Percentiles rank a stretch among this genome's conserved stretches.
These are phyloP conservation scores for Euura saliciscinereae DNA, from an alignment of 1,140 invertebrate genomes.

Conservation along the genomic window DNA sequence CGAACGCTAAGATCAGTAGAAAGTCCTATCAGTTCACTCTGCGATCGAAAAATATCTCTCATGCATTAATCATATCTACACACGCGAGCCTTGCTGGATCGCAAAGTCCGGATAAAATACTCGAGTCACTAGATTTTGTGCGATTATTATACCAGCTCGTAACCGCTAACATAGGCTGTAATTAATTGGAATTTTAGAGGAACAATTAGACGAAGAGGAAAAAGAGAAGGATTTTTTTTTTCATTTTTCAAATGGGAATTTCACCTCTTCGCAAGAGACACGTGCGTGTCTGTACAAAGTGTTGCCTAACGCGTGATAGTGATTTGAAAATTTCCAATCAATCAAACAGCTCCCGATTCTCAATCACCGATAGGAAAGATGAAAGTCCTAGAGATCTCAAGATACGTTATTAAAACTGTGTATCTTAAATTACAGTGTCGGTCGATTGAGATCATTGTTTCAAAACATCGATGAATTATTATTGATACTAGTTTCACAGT, in stretches of 20 bases:
- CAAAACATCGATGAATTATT: neutral
- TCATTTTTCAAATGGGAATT: no score
- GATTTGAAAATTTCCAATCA: slow-evolving; percentile 5
- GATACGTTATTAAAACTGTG: slow-evolving; percentile 9
- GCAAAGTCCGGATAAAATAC: no score
- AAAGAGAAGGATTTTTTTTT: no score
- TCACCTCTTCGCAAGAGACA: no score
- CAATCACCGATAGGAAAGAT: slow-evolving; percentile 6
- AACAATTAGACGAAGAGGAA: no score
- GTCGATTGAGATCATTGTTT: slow-evolving; percentile 8
- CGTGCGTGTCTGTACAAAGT: no score
- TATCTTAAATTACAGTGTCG: slow-evolving; percentile 5
- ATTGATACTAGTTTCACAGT: no score
- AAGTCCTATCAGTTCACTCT: slow-evolving; percentile 36
- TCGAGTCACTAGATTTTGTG: no score
- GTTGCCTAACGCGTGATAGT: neutral
- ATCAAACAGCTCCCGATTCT: neutral
- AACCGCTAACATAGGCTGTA: no score
- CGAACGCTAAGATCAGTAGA: slow-evolving; percentile 31
- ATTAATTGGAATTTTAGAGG: no score
- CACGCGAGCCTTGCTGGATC: slow-evolving; percentile 27
- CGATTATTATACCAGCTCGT: no score
- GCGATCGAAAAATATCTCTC: slow-evolving; percentile 44
- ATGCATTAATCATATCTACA: slow-evolving; percentile 48
- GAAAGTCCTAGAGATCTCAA: neutral